phyloP scores from a whole-genome alignment of 2,113 vertebrate species.

The Chamaetylas fuelleborni region DNA sequence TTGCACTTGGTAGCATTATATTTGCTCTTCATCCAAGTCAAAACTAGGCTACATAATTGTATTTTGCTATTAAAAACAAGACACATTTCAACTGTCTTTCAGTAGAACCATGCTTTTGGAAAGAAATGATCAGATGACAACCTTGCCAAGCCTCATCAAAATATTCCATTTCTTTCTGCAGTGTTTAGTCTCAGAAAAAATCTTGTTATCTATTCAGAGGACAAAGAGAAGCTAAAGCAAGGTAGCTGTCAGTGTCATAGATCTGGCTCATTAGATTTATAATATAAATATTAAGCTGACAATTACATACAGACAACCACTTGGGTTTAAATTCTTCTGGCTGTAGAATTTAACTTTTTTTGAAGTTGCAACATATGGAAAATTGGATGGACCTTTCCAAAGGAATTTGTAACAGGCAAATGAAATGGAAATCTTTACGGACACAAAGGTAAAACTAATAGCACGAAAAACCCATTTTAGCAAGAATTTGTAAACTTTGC shows the following conservation, averaged over 20 bases:
- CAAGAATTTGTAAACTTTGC: neutral
- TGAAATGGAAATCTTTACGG: neutral
- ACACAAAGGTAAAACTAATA: neutral
- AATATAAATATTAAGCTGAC: neutral
- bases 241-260: neutral
- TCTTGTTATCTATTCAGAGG: neutral
- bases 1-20: neutral
- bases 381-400: neutral
- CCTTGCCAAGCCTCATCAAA: neutral
- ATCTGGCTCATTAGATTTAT: neutral
- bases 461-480: neutral
- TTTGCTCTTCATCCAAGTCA: neutral
- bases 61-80: neutral
- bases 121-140: neutral
- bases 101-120: neutral
- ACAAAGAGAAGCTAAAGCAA: neutral
- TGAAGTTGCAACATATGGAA: neutral
- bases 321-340: neutral
- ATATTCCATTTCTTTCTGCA: neutral
- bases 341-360: neutral
- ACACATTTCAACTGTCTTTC: neutral
- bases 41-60: neutral
- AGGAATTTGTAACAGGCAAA: neutral
- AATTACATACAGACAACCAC: neutral
- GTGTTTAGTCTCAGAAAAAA: neutral